phyloP scores from a whole-genome alignment of 2,797 vertebrate genomes.

The Alcedo atthis region DNA sequence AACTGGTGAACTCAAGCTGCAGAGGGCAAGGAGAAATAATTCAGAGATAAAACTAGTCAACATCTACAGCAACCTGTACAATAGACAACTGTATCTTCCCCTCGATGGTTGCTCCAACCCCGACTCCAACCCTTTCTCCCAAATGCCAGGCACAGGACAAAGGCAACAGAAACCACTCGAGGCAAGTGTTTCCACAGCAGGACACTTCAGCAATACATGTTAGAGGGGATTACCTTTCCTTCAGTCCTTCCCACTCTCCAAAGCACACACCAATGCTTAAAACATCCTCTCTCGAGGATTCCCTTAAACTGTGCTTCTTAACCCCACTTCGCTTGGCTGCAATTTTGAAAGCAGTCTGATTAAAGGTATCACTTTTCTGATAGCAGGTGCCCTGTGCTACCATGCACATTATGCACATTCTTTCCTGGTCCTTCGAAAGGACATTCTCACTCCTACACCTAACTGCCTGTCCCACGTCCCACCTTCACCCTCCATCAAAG shows the following conservation, averaged over 20 bases:
- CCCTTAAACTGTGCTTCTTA: background rate
- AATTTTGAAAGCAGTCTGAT: background rate
- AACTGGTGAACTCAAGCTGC: conserved; percentile 37
- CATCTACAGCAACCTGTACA: background rate
- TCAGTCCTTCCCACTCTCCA: background rate
- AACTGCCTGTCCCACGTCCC: background rate
- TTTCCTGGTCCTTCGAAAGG: background rate
- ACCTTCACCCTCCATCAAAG: background rate
- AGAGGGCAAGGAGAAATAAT: background rate
- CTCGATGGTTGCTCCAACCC: background rate
- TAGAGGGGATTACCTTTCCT: background rate
- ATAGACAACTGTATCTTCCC: background rate
- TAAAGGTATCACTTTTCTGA: background rate
- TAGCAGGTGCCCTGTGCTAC: background rate
- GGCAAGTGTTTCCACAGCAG: background rate
- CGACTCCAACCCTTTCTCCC: background rate
- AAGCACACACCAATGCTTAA: background rate
- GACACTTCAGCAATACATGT: background rate
- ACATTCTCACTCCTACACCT: background rate
- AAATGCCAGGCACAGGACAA: background rate
- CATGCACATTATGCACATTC: background rate
- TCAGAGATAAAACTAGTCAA: background rate
- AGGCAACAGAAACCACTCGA: background rate
- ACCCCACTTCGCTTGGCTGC: background rate
- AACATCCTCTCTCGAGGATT: background rate